Evolutionary conservation across 1,140 invertebrate genomes (phyloP).

Genomic region (Onthophagus taurus): DNA sequence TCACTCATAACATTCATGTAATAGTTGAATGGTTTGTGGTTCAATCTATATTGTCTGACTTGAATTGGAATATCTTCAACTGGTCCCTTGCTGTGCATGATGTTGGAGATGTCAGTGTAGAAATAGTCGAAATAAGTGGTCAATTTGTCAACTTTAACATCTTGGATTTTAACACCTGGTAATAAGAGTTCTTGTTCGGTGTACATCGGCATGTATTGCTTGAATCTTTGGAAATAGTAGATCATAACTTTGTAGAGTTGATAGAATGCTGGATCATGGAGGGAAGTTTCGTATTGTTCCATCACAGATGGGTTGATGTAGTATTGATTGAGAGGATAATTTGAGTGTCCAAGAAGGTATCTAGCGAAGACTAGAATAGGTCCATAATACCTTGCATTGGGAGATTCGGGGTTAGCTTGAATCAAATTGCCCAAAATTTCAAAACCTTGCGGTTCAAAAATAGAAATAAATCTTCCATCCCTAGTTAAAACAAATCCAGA

Average conservation of each 20-base stretch:
- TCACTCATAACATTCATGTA: constrained; percentile 49
- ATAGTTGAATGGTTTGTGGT: constrained; percentile 56
- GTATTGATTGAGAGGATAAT: constrained; percentile 25
- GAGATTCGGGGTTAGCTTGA: constrained; percentile 55
- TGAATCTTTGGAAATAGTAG: constrained; percentile 37
- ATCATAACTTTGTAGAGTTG: constrained; percentile 47
- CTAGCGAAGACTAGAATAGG: constrained; percentile 46
- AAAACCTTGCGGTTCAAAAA: constrained; percentile 42
- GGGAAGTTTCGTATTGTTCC: constrained; percentile 46
- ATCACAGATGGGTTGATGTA: constrained; percentile 31
- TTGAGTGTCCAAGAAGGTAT: constrained; percentile 46
- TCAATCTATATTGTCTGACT: constrained; percentile 40
- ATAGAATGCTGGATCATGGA: constrained; percentile 60
- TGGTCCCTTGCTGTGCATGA: constrained; percentile 39
- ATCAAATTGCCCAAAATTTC: constrained; percentile 55
- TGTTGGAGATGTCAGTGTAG: constrained; percentile 56
- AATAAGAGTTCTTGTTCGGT: constrained; percentile 47
- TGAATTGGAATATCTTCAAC: constrained; percentile 35
- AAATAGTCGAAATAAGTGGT: constrained; percentile 63
- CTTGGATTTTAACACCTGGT: constrained; percentile 52
- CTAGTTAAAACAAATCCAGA: constrained; percentile 43
- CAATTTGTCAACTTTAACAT: constrained; percentile 51
- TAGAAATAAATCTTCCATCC: constrained; percentile 40
- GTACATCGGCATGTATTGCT: constrained; percentile 43
- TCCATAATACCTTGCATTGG: constrained; percentile 54